phyloP scores from a whole-genome alignment of 1,140 invertebrate genomes.

The Leptinotarsa lineolata region DNA sequence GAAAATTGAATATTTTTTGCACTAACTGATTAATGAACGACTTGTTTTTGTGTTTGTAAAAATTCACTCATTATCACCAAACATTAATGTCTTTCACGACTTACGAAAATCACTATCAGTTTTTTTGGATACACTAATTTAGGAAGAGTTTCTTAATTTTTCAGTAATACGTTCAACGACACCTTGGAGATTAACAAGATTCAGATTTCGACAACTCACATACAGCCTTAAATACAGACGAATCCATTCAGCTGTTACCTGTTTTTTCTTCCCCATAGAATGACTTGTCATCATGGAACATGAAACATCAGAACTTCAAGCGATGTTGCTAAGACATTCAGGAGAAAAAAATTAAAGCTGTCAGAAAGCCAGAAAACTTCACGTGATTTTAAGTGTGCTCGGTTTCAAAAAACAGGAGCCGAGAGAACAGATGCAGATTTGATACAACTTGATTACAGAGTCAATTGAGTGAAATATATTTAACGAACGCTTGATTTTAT shows the following conservation, averaged over 20 bases:
- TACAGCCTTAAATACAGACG: neutral
- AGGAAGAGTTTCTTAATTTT: neutral
- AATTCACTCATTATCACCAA: slow-evolving; percentile 24
- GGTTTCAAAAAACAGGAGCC: too few relatives aligned
- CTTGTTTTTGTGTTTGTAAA: slow-evolving; percentile 29
- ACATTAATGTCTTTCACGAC: slow-evolving; percentile 3
- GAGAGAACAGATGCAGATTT: too few relatives aligned
- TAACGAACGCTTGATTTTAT: too few relatives aligned
- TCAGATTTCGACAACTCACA: neutral
- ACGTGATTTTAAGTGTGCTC: too few relatives aligned
- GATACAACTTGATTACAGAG: too few relatives aligned
- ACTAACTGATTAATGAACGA: slow-evolving; percentile 17
- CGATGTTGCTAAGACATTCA: too few relatives aligned
- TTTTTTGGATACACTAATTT: neutral
- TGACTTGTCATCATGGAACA: too few relatives aligned
- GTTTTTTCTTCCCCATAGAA: too few relatives aligned
- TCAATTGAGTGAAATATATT: too few relatives aligned
- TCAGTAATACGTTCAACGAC: neutral
- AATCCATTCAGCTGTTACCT: neutral
- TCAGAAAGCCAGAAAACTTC: too few relatives aligned
- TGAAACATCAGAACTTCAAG: too few relatives aligned
- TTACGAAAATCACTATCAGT: slow-evolving; percentile 19
- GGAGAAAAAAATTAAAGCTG: too few relatives aligned
- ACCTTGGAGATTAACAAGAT: neutral
- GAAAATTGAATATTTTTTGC: slow-evolving; percentile 6